Percentiles rank a stretch among this genome's conserved stretches.
Evolutionary conservation across 2,888 invertebrate species (phyloP).

Genomic region (Drosophila anomalata): DNA sequence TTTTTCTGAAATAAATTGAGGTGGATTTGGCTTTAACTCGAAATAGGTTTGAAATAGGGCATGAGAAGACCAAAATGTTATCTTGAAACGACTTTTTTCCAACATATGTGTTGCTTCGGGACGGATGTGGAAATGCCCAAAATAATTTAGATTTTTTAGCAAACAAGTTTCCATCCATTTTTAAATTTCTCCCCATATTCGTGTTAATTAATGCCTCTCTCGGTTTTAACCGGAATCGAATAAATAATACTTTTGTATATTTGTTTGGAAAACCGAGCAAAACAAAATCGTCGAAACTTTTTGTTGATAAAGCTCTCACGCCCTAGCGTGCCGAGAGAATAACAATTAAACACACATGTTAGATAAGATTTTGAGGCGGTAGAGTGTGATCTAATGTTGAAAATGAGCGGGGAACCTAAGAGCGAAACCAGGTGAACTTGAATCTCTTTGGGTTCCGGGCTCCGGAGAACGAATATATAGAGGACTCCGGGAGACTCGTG

Average conservation of each 20-base stretch:
- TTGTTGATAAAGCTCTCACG: conserved; percentile 4
- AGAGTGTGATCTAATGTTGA: conserved; percentile 14
- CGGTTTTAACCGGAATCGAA: neutral
- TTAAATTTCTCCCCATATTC: neutral
- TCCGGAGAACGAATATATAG: conserved; percentile 46
- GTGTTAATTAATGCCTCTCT: neutral
- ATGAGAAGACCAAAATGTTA: no score
- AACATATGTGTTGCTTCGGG: no score
- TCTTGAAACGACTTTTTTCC: no score
- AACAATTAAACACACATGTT: neutral
- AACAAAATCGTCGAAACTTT: conserved; percentile 20
- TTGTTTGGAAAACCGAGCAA: conserved; percentile 38
- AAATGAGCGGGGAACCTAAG: conserved; percentile 12
- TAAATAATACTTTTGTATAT: neutral
- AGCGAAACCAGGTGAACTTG: conserved; percentile 15
- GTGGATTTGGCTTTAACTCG: no score
- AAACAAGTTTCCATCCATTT: neutral
- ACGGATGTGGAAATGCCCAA: neutral
- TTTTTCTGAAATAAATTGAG: no score
- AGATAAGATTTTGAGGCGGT: conserved; percentile 6
- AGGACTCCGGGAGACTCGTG: neutral
- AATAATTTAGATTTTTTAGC: neutral
- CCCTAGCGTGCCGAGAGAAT: neutral
- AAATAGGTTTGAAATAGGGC: no score
- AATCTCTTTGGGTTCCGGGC: conserved; percentile 14